Conservation (phyloP, 2,113 vertebrate species). For the Vireo altiloquus region DNA sequence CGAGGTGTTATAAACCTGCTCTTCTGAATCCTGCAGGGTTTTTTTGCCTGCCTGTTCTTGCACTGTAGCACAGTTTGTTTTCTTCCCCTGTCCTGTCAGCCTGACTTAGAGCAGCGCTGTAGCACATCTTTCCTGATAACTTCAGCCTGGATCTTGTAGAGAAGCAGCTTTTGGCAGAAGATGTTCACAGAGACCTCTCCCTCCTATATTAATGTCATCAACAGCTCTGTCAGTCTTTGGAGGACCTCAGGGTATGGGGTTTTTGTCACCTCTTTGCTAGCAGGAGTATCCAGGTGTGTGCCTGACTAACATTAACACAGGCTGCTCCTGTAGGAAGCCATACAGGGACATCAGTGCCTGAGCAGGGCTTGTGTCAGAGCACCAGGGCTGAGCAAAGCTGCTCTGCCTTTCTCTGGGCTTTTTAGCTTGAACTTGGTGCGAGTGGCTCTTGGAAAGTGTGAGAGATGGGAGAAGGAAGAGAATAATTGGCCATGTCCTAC, state of each 20-base stretch:
- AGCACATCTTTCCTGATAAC: neutral
- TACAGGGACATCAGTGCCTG: neutral
- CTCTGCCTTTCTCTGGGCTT: neutral
- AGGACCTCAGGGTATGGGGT: neutral
- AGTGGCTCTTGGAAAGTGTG: neutral
- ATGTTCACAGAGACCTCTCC: neutral
- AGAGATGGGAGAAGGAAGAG: neutral
- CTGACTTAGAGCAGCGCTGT: neutral
- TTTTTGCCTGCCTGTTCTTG: neutral
- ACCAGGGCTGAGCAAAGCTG: neutral
- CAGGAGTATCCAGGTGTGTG: neutral
- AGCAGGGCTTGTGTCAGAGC: neutral
- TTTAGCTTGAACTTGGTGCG: neutral
- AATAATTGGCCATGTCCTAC: fast-evolving
- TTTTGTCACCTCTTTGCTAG: neutral
- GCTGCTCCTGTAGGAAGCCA: neutral
- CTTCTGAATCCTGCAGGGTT: neutral
- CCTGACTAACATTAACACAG: fast-evolving
- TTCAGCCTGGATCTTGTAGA: neutral
- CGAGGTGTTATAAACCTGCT: neutral
- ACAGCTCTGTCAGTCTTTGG: neutral
- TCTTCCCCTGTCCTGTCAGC: neutral
- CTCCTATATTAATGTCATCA: fast-evolving
- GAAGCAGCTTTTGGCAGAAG: neutral
- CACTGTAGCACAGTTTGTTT: neutral